These are phyloP conservation scores for Xenops minutus DNA, from an alignment of 2,797 vertebrate species.

Conservation along the genomic window DNA sequence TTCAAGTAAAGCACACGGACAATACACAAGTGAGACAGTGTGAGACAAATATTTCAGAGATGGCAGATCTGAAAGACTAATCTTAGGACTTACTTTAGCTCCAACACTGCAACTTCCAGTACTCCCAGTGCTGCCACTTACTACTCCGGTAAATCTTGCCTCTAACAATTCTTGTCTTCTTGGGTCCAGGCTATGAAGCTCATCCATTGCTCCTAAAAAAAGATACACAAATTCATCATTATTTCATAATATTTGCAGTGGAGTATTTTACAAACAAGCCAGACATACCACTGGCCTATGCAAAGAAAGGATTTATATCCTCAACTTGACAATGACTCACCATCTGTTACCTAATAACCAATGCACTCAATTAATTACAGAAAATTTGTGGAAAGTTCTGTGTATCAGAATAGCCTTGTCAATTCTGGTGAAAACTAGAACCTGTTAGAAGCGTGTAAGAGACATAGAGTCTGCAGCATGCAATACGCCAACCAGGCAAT, in stretches of 20 bases:
- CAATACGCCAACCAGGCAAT: neutral
- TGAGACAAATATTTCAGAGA: neutral
- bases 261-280: neutral
- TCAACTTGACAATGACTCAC: neutral
- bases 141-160: conserved; percentile 95
- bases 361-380: neutral
- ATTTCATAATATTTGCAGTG: neutral
- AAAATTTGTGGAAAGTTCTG: neutral
- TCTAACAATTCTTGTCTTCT: conserved; percentile 97
- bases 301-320: neutral
- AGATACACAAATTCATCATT: neutral
- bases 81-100: conserved; percentile 87
- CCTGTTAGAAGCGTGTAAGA: neutral
- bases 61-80: neutral
- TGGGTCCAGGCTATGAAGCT: conserved; percentile 98
- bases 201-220: conserved; percentile 92
- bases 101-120: conserved; percentile 96
- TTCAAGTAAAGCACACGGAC: neutral
- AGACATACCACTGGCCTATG: neutral
- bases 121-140: conserved; percentile 96
- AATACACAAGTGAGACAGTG: neutral
- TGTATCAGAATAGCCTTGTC: neutral
- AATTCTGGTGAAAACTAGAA: neutral
- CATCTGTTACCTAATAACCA: neutral
- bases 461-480: neutral